Evolutionary conservation across 1,140 invertebrate genomes (phyloP), one percentile per base, ranked within the genome.

Genomic region (Colletes latitarsis): DNA sequence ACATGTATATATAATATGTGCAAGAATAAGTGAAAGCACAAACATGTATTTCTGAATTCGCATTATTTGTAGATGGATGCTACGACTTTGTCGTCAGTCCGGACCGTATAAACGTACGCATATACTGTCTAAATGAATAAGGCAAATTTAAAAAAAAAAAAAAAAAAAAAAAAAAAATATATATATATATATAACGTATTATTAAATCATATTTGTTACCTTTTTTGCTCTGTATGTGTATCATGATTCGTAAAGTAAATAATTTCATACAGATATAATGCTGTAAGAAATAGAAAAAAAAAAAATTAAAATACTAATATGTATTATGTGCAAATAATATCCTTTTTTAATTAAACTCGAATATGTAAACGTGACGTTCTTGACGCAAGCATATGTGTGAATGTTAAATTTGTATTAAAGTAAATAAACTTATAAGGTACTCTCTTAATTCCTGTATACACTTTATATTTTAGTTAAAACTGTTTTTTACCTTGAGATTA

Each of bases 401-500:
- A 90, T 92, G 90, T 91, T 88, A 91, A 91, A 91, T 92, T 92
- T 92, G 90, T 92, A 92, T 92, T 89, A 91, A 90, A 91, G 83
- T 90, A 92, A 93, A 92, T 92, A 91, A 92, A 92, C 91, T 91
- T 89, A 88, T 85, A 88, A 87, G 90, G 87, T 89, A 66, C 41
- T 72, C 88, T 92, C 89, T 92, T 90, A 82, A 87, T 71, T 73
- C 58, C 85, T 71, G 66, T 10, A 69, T 53, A 66, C 21, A 68
- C 21, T 39, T 55, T 30, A 55, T 46, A 39, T 49, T 41, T 6
- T 58, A 66, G n/a, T 0, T 21, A 15, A 73, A 49, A 64, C 39
- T 72, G 15, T 46, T n/a, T 70, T 60, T 57, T 46, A 14, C 60
- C 58, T 5, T 10, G 60, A 60, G 14, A 52, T 58, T 77, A 77